Evolutionary conservation across 1,140 invertebrate genomes (phyloP).

Genomic region (Onthophagus taurus): DNA sequence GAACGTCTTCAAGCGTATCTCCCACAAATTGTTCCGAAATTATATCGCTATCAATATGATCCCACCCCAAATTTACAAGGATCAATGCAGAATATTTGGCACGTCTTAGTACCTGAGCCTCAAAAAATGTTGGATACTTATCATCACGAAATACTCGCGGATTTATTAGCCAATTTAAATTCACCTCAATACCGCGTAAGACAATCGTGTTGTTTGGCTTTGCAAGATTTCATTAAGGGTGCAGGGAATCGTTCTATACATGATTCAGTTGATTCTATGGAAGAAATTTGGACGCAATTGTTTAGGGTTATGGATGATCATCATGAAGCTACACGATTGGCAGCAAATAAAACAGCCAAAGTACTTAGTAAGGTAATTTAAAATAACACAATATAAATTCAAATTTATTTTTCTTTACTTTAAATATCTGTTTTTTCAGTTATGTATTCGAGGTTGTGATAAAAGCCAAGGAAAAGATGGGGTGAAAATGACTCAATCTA

Average conservation of each 20-base stretch:
- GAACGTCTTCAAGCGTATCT: slow-evolving; percentile 73
- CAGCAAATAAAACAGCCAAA: slow-evolving; percentile 67
- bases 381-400: no score
- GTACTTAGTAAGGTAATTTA: slow-evolving; percentile 69
- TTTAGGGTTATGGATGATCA: slow-evolving; percentile 91
- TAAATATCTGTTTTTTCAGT: slow-evolving; percentile 38
- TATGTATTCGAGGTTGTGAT: slow-evolving; percentile 70
- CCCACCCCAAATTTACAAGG: slow-evolving; percentile 83
- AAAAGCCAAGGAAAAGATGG: slow-evolving; percentile 66
- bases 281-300: slow-evolving; percentile 70
- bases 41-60: slow-evolving; percentile 86
- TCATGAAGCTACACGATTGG: slow-evolving; percentile 75
- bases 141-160: slow-evolving; percentile 75
- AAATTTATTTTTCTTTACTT: background rate
- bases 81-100: slow-evolving; percentile 89
- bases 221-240: slow-evolving; percentile 67
- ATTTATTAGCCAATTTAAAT: slow-evolving; percentile 72
- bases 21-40: slow-evolving; percentile 75
- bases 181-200: slow-evolving; percentile 78
- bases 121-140: slow-evolving; percentile 81
- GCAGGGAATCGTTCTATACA: slow-evolving; percentile 34
- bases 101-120: slow-evolving; percentile 76
- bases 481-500: slow-evolving; percentile 61
- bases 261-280: slow-evolving; percentile 45
- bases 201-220: slow-evolving; percentile 80